A percentile compares a stretch with the other conserved stretches of the same genome.
Conservation (phyloP, 2,888 invertebrate species). For the Aleiodes alternator region DNA sequence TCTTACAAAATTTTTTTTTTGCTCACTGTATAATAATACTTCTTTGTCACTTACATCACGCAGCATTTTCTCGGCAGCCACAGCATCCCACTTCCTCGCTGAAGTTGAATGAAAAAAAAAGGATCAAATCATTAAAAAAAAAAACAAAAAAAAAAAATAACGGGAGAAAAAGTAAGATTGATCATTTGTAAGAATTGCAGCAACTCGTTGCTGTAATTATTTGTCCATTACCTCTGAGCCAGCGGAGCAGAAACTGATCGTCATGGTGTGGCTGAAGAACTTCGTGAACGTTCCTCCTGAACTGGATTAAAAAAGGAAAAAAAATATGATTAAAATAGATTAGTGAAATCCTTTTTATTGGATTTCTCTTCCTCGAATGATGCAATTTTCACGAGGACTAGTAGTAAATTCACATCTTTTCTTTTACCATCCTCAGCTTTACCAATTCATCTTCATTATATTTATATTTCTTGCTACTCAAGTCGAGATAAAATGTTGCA, state of each 20-base stretch:
- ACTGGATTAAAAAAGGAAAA: conserved; percentile 79
- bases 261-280: conserved; percentile 84
- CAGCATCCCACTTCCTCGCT: conserved; percentile 92
- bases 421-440: too few species aligned
- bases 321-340: conserved; percentile 25
- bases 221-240: conserved; percentile 84
- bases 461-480: too few species aligned
- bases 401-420: too few species aligned
- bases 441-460: too few species aligned
- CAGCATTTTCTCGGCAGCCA: conserved; percentile 94
- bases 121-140: neutral
- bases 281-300: conserved; percentile 84
- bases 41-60: conserved; percentile 83
- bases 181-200: neutral
- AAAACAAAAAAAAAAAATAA: neutral
- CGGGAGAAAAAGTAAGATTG: conserved; percentile 24
- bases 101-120: conserved; percentile 45
- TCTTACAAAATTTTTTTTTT: neutral
- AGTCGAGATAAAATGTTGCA: too few species aligned
- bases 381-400: neutral
- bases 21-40: neutral
- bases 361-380: neutral
- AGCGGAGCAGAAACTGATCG: conserved; percentile 86
- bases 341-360: neutral
- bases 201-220: conserved; percentile 7